Percentiles rank a stretch among this genome's conserved stretches.
Evolutionary conservation across 2,888 invertebrate species (phyloP).

Genomic region (Empis stercorea): DNA sequence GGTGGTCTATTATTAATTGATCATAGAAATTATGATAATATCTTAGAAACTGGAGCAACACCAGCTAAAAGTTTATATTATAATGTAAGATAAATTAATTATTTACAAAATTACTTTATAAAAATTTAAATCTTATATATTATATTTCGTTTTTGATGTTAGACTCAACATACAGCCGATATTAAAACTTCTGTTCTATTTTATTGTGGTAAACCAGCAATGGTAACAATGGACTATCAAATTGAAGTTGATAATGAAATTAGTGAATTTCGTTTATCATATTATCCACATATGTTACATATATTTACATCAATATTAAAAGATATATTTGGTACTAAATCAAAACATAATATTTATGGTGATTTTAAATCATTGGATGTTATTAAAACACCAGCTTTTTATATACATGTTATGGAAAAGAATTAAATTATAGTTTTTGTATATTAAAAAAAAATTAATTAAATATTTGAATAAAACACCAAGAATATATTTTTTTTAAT

Average conservation of each 20-base stretch:
- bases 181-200: constrained; percentile 76
- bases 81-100: constrained; percentile 49
- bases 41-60: constrained; percentile 60
- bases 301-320: constrained; percentile 57
- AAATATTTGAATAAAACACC: too few relatives aligned
- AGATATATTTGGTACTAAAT: constrained; percentile 52
- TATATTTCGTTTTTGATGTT: constrained; percentile 11
- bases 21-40: constrained; percentile 78
- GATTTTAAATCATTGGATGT: constrained; percentile 63
- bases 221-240: constrained; percentile 72
- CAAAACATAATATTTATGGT: constrained; percentile 59
- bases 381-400: constrained; percentile 60
- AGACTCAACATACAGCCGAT: constrained; percentile 70
- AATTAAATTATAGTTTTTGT: too few relatives aligned
- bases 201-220: constrained; percentile 58
- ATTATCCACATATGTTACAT: constrained; percentile 70
- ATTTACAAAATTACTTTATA: background rate
- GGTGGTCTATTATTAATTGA: constrained; percentile 76
- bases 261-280: constrained; percentile 75
- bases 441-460: too few relatives aligned
- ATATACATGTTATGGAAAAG: constrained; percentile 72
- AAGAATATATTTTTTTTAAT: too few relatives aligned
- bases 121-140: too few relatives aligned
- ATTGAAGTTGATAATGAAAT: constrained; percentile 45
- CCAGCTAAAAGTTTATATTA: constrained; percentile 80